Conservation (phyloP, 1,140 invertebrate species). For the Anastatus disparis region DNA sequence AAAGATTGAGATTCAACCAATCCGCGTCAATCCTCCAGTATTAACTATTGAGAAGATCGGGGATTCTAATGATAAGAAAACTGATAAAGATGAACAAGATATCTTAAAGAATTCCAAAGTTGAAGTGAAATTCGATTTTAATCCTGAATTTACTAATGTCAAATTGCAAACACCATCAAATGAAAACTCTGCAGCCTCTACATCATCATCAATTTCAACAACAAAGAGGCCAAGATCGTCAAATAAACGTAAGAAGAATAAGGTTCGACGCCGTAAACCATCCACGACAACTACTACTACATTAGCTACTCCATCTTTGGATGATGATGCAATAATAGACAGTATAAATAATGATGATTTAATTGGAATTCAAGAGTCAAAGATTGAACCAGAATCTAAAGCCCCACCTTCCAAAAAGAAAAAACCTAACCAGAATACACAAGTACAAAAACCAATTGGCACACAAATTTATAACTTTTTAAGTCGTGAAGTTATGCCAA, state of each 20-base stretch:
- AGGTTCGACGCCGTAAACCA: slow-evolving; percentile 69
- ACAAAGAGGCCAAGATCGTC: slow-evolving; percentile 64
- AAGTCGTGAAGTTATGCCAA: slow-evolving; percentile 81
- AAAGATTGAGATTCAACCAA: slow-evolving; percentile 54
- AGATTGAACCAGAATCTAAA: slow-evolving; percentile 64
- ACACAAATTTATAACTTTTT: slow-evolving; percentile 83
- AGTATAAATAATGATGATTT: neutral
- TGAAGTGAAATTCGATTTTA: slow-evolving; percentile 56
- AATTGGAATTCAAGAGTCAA: slow-evolving; percentile 58
- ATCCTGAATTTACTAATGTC: slow-evolving; percentile 53
- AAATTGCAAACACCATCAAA: slow-evolving; percentile 38
- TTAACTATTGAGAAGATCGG: slow-evolving; percentile 54
- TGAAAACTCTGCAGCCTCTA: neutral
- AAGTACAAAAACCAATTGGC: slow-evolving; percentile 70
- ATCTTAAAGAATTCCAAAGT: slow-evolving; percentile 45
- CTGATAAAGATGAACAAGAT: slow-evolving; percentile 24
- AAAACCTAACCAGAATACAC: slow-evolving; percentile 60
- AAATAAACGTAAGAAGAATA: slow-evolving; percentile 71
- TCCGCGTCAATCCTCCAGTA: slow-evolving; percentile 55
- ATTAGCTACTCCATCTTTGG: slow-evolving; percentile 55
- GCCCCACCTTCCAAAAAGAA: slow-evolving; percentile 56
- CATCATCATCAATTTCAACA: slow-evolving; percentile 52
- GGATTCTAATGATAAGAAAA: slow-evolving; percentile 19
- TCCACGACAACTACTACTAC: slow-evolving; percentile 49
- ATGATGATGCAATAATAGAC: too few species aligned